phyloP scores from a whole-genome alignment of 2,113 vertebrate species.

The Saimiri boliviensis region DNA sequence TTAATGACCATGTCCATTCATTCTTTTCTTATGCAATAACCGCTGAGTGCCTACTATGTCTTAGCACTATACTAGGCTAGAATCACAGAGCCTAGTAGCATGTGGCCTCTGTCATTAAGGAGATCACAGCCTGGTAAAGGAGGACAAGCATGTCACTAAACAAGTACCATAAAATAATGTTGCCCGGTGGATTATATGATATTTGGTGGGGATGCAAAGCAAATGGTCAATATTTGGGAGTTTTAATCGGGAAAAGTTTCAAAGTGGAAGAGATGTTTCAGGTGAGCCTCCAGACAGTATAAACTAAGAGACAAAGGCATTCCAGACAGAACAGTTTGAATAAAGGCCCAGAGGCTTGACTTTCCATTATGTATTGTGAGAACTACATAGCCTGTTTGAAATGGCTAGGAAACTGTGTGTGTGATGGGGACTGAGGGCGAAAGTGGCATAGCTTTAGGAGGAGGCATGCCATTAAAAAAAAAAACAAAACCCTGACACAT shows the following conservation, averaged over 20 bases:
- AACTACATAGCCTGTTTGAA: neutral
- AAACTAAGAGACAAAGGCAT: neutral
- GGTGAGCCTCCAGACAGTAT: neutral
- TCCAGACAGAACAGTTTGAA: neutral
- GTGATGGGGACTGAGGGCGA: neutral
- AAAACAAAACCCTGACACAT: neutral
- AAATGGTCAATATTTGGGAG: neutral
- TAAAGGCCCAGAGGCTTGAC: neutral
- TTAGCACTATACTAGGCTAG: neutral
- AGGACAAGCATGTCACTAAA: neutral
- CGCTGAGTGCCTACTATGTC: neutral
- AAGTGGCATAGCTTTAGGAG: neutral
- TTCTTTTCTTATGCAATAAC: neutral
- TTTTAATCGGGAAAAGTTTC: neutral
- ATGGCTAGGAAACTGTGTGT: neutral
- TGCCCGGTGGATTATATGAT: neutral
- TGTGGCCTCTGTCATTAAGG: neutral
- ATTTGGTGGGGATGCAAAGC: neutral
- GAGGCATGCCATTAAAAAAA: neutral
- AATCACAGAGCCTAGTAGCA: neutral
- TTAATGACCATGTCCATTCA: neutral
- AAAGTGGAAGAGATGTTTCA: neutral
- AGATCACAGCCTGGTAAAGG: neutral
- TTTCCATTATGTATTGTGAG: neutral
- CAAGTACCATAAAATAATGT: neutral